Evolutionary conservation across 2,888 invertebrate genomes (phyloP), one percentile per base, ranked within the genome.

Genomic region (Nudaria mundana): DNA sequence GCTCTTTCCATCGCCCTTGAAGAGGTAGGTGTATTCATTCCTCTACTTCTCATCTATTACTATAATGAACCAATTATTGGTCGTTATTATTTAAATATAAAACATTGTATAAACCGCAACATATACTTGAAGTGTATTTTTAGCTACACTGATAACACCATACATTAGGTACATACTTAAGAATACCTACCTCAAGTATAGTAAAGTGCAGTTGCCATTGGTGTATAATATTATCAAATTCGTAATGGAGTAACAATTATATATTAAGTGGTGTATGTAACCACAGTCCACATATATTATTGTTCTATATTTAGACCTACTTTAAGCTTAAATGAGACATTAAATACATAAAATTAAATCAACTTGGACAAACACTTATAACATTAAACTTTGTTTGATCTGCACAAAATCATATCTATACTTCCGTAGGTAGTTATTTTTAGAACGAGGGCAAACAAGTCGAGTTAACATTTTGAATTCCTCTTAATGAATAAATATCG

Each of bases 1-100:
- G 98, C 98, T 37, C 91, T 98, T 56, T 92, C 96, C 30, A 93
- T 95, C 91, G 98, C 98, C 36, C 91, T 98, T 40, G 93, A 96
- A 60, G 92, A 95, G 91, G 95, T 97, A 69, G 63, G 56, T 58
- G 22, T 34, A 16, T 30, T 16, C 2, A 7, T 20, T 20, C 7
- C 20, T 2, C 5, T 20, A n/a, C n/a, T n/a, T n/a, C n/a, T n/a
- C n/a, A n/a, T n/a, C n/a, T n/a, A n/a, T n/a, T n/a, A n/a, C n/a
- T n/a, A n/a, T n/a, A n/a, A n/a, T n/a, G n/a, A n/a, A n/a, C n/a
- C n/a, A n/a, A n/a, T n/a, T n/a, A n/a, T n/a, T n/a, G n/a, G n/a
- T 39, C 22, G 30, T 37, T 10, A 22, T 14, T 4, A 10, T 14
- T 12, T 15, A 28, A 7, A 23, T 13, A 23, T 15, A 4, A 37